Evolutionary conservation across 2,113 vertebrate species (phyloP), one percentile per base, ranked within the genome.

Genomic region (Sebastes schlegelii): DNA sequence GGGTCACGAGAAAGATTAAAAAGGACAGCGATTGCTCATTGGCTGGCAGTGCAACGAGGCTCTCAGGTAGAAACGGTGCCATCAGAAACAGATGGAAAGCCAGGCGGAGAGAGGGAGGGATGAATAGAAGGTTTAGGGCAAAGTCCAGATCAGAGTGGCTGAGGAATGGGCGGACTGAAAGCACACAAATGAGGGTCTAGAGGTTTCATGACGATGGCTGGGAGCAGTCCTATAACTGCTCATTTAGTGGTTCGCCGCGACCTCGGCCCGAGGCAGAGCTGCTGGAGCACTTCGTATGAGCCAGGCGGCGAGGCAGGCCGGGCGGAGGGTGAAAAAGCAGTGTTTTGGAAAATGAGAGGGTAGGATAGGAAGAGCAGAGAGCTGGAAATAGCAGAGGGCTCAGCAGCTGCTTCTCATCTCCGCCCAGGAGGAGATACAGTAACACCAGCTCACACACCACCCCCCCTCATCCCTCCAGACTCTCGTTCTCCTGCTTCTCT

Each of bases 301-400:
- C 13, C 45, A 13, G 73, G 57, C 43, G 66, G 57, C 40, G 5
- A 81, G 75, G 68, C 52, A 17, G 64, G 65, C 66, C 40, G 74
- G 34, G 74, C 77, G 42, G 77, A 77, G 55, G 46, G 55, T 4
- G 68, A 82, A 82, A 84, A 89, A 78, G 85, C 87, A 87, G 86
- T 93, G 93, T 94, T 95, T 93, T 89, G 91, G 93, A 93, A 95
- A 95, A 95, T 94, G 89, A 95, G 89, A 93, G 92, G 91, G 86
- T 90, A 84, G 83, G 80, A 84, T 54, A 91, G 87, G 84, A 91
- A 88, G 88, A 91, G 71, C 81, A 86, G 87, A 77, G 84, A 79
- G 91, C 92, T 92, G 89, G 80, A 94, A 94, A 94, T 94, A 94
- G 91, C 83, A 89, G 83, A 87, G 82, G 67, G 78, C 77, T 90